Base-by-base conservation (phyloP, 2,113 vertebrate species). In the Cavia porcellus region DNA sequence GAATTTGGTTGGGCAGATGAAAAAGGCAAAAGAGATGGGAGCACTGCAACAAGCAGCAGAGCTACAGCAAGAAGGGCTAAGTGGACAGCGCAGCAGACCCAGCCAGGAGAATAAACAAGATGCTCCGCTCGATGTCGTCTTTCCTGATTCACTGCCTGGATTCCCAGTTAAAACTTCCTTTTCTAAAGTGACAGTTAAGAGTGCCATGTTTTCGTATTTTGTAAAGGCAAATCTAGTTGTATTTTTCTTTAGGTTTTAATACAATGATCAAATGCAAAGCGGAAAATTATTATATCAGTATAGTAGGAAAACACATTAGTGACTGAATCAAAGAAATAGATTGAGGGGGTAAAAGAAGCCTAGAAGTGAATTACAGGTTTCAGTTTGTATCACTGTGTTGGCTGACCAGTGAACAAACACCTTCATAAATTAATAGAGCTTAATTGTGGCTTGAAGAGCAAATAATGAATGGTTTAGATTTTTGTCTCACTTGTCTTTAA, bases 401-500 rank as follows among this genome's bases (percentile, higher is more conserved):
- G 59, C 20, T 93, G 92, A 85, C 45, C 82, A 82, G 80, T 32
- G 91, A 89, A 86, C 52, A 94, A 94, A 97, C 47, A 82, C 75
- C 47, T 96, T 93, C 72, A 55, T 86, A 95, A 92, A 95, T 95
- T 80, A 95, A 96, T 83, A 47, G 55, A 11, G 75, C 55, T 79
- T 96, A 94, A 92, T 50, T 95, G 59, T 96, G 89, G 74, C 89
- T 89, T 57, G 32, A 94, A 74, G 98, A 14, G 8, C 1, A 62
- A 95, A 94, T 70, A 95, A 88, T 95, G 59, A n/a, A 80, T 94
- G 84, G 55, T 93, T 90, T 89, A n/a, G 45, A 20, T 72, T 89
- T 97, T 86, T 77, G 95, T 89, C 50, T 95, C 66, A 90, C 93
- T 97, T 96, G 52, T 98, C 77, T 90, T 88, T 75, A 92, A 57